Evolutionary conservation across 2,797 vertebrate genomes (phyloP).

Genomic region (Gymnoscopelus microlampas): DNA sequence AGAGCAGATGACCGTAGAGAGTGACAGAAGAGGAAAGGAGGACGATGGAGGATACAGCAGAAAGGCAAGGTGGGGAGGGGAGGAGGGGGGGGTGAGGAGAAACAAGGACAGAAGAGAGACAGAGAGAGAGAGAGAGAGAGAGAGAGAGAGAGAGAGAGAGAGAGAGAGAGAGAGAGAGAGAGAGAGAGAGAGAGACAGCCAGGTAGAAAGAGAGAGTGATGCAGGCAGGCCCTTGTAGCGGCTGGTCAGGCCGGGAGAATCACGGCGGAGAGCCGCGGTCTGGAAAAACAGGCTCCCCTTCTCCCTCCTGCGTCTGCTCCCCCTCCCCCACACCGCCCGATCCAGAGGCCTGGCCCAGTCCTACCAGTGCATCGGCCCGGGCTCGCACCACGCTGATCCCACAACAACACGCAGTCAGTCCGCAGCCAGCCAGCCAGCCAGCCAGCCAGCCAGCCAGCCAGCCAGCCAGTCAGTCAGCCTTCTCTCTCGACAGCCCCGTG

Average conservation of each 20-base stretch:
- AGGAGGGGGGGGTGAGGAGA: constrained; percentile 1
- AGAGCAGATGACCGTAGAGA: too few relatives aligned
- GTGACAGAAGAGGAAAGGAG: constrained; percentile 21
- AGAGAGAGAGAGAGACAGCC: constrained; percentile 23
- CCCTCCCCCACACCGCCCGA: constrained; percentile 80
- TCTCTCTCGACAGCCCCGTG: constrained; percentile 50
- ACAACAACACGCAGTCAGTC: constrained; percentile 45
- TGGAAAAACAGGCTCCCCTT: constrained; percentile 78
- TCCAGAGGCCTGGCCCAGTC: constrained; percentile 78
- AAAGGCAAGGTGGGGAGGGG: constrained; percentile 1
- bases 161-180: constrained; percentile 23
- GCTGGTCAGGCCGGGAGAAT: constrained; percentile 66
- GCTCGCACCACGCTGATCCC: constrained; percentile 48
- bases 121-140: constrained; percentile 23
- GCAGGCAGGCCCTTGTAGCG: constrained; percentile 65
- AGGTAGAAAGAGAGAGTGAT: constrained; percentile 54
- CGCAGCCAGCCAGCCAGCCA: constrained; percentile 32
- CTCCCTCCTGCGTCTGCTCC: constrained; percentile 63
- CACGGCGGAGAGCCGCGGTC: constrained; percentile 66
- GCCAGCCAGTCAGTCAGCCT: constrained; percentile 1
- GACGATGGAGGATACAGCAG: constrained; percentile 8
- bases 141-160: constrained; percentile 17
- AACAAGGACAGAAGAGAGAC: constrained; percentile 32
- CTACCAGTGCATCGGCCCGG: constrained; percentile 72
- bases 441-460: constrained; percentile 38